A percentile compares a stretch with the other conserved stretches of the same genome.
These are phyloP conservation scores for Pontoporia blainvillei DNA, from an alignment of 2,113 vertebrate species.

Conservation along the genomic window DNA sequence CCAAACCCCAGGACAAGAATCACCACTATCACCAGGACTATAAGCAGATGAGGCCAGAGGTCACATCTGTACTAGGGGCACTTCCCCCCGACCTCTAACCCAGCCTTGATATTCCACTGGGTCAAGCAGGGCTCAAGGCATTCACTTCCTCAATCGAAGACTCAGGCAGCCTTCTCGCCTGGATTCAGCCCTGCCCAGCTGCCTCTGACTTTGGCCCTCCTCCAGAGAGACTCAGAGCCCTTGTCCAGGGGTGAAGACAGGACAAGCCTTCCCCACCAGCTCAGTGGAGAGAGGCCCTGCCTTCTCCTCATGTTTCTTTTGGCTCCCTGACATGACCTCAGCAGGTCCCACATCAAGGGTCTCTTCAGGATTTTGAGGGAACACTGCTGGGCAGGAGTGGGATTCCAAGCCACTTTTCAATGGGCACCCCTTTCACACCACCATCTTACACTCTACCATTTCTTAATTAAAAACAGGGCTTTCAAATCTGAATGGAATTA, in stretches of 20 bases:
- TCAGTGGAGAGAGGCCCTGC: neutral
- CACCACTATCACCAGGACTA: too few species aligned
- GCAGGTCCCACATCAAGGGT: neutral
- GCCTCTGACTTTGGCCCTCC: neutral
- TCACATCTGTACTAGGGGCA: neutral
- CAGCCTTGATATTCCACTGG: neutral
- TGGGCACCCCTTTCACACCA: neutral
- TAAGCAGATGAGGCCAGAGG: neutral
- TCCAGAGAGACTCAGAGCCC: neutral
- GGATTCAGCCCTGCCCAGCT: neutral
- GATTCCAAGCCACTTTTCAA: neutral
- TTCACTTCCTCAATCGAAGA: neutral
- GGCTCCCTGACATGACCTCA: neutral
- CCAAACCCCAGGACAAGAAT: neutral
- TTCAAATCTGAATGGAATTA: slow-evolving; percentile 17
- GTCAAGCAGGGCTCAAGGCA: neutral
- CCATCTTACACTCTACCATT: neutral
- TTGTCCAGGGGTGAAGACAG: neutral
- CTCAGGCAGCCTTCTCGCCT: neutral
- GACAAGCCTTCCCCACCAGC: neutral
- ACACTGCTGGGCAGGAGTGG: too few species aligned
- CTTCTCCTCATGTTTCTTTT: neutral
- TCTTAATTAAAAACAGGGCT: slow-evolving; percentile 40
- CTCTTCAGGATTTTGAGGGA: neutral
- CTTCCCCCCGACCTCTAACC: neutral